These are phyloP conservation scores for Dryobota labecula DNA, from an alignment of 2,888 invertebrate species.

Conservation along the genomic window DNA sequence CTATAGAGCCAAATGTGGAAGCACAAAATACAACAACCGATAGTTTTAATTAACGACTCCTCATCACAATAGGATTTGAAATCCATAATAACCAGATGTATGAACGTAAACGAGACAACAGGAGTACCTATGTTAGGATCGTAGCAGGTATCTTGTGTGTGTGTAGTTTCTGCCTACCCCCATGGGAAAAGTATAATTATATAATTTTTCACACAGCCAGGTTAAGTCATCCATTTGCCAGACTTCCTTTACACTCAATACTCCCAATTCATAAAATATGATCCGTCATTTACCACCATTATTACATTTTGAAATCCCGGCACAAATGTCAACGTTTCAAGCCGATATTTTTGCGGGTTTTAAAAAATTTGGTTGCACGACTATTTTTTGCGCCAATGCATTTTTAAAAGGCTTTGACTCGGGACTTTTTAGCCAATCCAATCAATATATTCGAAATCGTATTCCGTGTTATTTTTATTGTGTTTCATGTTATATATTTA, in stretches of 20 bases:
- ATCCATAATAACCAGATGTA: not conserved
- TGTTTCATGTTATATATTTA: constrained; percentile 26
- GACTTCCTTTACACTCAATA: not conserved
- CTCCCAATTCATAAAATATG: constrained; percentile 46
- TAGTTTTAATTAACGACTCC: not conserved
- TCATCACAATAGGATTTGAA: not conserved
- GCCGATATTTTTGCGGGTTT: constrained; percentile 49
- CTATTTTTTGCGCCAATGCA: constrained; percentile 54
- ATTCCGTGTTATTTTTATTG: constrained; percentile 46
- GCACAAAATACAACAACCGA: not conserved
- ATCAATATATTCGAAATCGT: constrained; percentile 49
- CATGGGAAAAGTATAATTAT: not conserved
- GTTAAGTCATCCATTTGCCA: not conserved
- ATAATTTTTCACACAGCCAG: not conserved
- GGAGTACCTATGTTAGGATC: not conserved
- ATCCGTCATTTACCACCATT: constrained; percentile 34
- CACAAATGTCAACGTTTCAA: constrained; percentile 39
- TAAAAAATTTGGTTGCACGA: constrained; percentile 46
- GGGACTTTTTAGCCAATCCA: constrained; percentile 58
- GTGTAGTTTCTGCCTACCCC: not conserved
- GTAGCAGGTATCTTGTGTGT: no score
- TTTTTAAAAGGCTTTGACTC: constrained; percentile 61
- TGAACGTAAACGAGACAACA: not conserved
- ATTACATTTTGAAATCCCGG: constrained; percentile 38
- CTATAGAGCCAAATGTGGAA: not conserved